Percentiles rank a stretch among this genome's conserved stretches.
These are phyloP conservation scores for Neotoxoptera formosana DNA, from an alignment of 1,140 invertebrate genomes.

Conservation along the genomic window DNA sequence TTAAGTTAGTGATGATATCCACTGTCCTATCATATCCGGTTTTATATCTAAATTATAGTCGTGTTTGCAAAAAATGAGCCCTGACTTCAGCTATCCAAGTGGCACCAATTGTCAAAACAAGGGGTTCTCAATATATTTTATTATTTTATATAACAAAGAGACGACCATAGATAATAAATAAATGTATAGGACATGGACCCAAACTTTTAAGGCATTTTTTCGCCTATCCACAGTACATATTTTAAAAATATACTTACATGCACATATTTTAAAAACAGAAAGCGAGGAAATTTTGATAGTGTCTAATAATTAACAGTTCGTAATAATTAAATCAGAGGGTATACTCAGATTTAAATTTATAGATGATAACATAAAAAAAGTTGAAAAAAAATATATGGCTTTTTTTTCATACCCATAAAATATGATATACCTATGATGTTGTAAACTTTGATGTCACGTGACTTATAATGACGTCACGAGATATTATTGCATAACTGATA, in stretches of 20 bases:
- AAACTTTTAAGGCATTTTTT: not conserved
- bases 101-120: no score
- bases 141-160: no score
- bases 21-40: no score
- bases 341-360: not conserved
- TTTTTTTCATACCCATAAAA: not conserved
- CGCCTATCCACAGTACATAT: not conserved
- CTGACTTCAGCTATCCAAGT: no score
- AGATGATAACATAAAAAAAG: no score
- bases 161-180: no score
- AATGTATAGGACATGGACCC: no score
- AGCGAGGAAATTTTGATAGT: not conserved
- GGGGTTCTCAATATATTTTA: no score
- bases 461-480: not conserved
- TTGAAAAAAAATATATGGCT: not conserved
- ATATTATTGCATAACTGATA: not conserved
- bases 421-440: not conserved
- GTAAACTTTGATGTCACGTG: not conserved
- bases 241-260: not conserved
- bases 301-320: not conserved
- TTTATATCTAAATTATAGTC: no score
- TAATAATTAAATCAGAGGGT: not conserved
- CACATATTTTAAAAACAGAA: no score
- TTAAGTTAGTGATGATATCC: no score
- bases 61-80: no score